phyloP scores from a whole-genome alignment of 2,888 invertebrate species.

The Heliconius aoede region DNA sequence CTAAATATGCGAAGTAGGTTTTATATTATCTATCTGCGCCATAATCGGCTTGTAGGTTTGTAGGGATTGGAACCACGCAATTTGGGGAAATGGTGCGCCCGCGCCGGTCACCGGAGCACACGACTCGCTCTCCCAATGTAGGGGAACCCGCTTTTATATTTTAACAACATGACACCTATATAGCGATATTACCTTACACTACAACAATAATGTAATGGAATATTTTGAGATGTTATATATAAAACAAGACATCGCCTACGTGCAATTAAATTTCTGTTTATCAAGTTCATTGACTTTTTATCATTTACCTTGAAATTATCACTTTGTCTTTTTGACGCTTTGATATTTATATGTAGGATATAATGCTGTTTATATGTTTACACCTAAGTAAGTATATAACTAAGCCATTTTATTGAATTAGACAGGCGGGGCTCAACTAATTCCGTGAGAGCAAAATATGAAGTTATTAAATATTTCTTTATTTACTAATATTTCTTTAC shows the following conservation, averaged over 20 bases:
- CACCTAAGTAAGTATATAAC: not conserved
- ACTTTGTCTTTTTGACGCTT: slow-evolving; percentile 59
- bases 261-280: slow-evolving; percentile 61
- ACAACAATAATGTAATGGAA: slow-evolving; percentile 8
- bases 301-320: slow-evolving; percentile 77
- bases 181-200: not conserved
- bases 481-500: not conserved
- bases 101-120: slow-evolving; percentile 58
- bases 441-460: not conserved
- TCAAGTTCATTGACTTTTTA: slow-evolving; percentile 78
- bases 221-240: slow-evolving; percentile 22
- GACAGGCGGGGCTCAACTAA: not conserved
- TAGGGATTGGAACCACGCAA: slow-evolving; percentile 64
- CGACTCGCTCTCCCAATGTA: slow-evolving; percentile 17
- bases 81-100: slow-evolving; percentile 67
- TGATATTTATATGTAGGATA: slow-evolving; percentile 26
- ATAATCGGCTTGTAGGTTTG: slow-evolving; percentile 64
- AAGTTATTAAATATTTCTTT: not conserved
- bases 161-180: not conserved
- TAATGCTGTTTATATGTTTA: slow-evolving; percentile 12
- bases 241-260: slow-evolving; percentile 44
- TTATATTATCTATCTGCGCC: slow-evolving; percentile 29
- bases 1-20: not conserved
- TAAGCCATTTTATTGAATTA: not conserved
- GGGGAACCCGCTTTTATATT: not conserved